Base-by-base conservation (phyloP, 2,888 invertebrate species). In the Chironomus riparius region DNA sequence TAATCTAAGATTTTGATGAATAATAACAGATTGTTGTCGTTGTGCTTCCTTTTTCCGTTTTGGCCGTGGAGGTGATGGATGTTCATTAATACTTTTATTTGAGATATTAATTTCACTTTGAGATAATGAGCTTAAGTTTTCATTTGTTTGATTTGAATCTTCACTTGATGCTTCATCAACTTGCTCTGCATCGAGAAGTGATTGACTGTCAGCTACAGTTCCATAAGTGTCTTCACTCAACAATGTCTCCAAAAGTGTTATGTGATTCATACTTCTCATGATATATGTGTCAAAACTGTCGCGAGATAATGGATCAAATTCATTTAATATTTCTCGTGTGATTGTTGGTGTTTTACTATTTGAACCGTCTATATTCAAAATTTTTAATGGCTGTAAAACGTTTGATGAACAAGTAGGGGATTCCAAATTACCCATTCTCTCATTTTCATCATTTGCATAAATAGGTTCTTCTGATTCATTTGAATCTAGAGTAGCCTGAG, bases 151-250 rank as follows among this genome's bases (percentile, higher is more conserved):
- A 15, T 56, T 18, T 56, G 56, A 56, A 6, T 86, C 86, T 50
- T 84, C 81, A 70, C 86, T 86, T 70, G 86, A 85, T 73, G 86
- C 86, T 56, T 85, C 83, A 47, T 85, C 85, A 15, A 47, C 38
- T 18, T 82, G 80, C 2, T 81, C 78, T 76, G 15, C 0, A 21
- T 47, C 47, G 4, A 50, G 4, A 22, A 72, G n/a, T 47, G 68
- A 68, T 12, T 68, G 22, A 47, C 82, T 85, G 13, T 82, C 82
- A 13, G 84, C 83, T 4, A 89, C 86, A 68, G 87, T 87, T 5
- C 89, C 89, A 79, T 91, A 90, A 21, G 91, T 88, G 77, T 91
- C 91, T 56, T 89, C 89, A 77, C 89, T 88, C 10, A 92, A 83
- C 73, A 91, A 86, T 71, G 90, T 88, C 81, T 92, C 90, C 24